Evolutionary conservation across 2,888 invertebrate genomes (phyloP), one percentile per base, ranked within the genome.

Genomic region (Torymus aiolomorphi): DNA sequence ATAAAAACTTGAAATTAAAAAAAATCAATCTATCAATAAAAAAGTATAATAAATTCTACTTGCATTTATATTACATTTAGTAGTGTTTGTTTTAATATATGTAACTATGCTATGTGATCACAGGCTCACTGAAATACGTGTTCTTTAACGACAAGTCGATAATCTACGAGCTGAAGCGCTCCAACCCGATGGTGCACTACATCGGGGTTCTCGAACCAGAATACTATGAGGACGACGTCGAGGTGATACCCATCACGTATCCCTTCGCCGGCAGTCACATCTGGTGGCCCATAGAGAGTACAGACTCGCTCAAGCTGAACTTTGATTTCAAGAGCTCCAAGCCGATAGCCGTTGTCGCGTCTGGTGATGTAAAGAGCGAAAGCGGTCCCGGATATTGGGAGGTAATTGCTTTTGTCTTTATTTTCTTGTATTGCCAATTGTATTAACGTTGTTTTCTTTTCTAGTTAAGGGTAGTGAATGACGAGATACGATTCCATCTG

Each of bases 111-210:
- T 20, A 96, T 89, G 96, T 96, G 91, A 97, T 96, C 88, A 95
- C 94, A 87, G 97, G 98, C 31, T 96, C 96, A 85, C 90, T 98
- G 56, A 97, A 97, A 88, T 97, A 97, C 89, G 96, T 97, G 66
- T 98, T 96, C 89, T 97, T 97, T 91, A 97, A 98, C 89, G 97
- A 97, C 87, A 95, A 97, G 51, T 97, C 97, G 0, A 96, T 98
- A 83, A 92, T 98, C 82, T 97, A 97, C 88, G 97, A 97, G 88
- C 90, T 98, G 82, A 95, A 96, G 85, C 94, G 95, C 85, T 94
- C 94, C 83, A 96, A 96, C 90, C 96, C 96, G 31, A 96, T 97
- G 92, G 96, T 96, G 13, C 95, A 95, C 88, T 95, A 95, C 87
- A 95, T 95, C 84, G 93, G 96, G 57, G 94, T 96, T 10, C 91